Conservation (phyloP, 2,888 invertebrate genomes). For the Odontothrips loti region DNA sequence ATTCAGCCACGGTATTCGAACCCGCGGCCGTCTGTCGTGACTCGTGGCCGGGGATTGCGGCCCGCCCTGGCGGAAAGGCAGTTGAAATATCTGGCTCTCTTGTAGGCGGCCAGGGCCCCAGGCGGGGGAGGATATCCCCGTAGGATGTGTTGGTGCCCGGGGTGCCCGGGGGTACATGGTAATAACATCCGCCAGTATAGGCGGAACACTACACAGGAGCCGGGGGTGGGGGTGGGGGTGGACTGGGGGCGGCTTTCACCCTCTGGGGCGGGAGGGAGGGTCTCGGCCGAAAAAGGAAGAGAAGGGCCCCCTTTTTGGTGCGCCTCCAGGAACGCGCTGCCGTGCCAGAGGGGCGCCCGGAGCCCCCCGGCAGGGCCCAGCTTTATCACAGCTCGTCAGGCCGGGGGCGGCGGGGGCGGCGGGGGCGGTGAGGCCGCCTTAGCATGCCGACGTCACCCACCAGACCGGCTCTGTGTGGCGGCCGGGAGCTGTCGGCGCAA, state of each 20-base stretch:
- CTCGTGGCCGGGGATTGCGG: no score
- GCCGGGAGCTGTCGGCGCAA: no score
- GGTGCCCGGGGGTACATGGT: background rate
- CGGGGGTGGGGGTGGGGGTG: background rate
- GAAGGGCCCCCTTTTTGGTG: background rate
- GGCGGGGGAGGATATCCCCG: background rate
- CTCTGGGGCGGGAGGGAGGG: no score
- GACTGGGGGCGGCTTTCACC: background rate
- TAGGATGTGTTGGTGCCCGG: background rate
- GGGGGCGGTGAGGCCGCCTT: no score
- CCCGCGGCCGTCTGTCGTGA: no score
- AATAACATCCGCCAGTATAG: background rate
- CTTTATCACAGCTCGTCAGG: conserved; percentile 24
- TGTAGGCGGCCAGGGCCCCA: background rate
- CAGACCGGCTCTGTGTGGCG: no score
- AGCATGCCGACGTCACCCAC: no score
- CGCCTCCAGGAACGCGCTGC: background rate
- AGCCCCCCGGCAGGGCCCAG: background rate
- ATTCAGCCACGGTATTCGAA: no score
- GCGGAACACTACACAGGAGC: background rate
- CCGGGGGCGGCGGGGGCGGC: background rate
- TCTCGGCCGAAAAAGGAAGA: background rate
- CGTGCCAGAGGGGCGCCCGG: background rate
- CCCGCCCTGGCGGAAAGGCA: no score
- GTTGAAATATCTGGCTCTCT: no score